Evolutionary conservation across 2,888 invertebrate species (phyloP), one percentile per base, ranked within the genome.

Genomic region (Pollenia amentaria): DNA sequence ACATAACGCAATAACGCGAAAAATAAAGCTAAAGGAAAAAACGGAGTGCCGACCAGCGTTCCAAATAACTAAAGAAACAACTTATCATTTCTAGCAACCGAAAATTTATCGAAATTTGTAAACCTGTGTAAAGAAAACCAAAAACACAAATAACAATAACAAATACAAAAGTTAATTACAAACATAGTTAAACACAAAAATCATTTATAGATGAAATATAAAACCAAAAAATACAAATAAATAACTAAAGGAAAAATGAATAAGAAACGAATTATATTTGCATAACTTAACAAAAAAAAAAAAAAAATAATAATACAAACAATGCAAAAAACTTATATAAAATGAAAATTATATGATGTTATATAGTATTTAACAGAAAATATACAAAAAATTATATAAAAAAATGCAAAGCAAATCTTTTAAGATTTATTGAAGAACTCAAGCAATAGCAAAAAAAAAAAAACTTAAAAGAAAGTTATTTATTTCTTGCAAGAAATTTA

Each of bases 241-340:
- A 14, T 62, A 73, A 62, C 16, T 29, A 48, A 77, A 62, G 44
- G 42, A 87, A 55, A 44, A 29, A 14, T 65, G 60, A 78, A 60
- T 57, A 75, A 75, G 64, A 67, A 44, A 84, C 75, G 81, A 81
- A 88, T 83, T 85, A 81, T 60, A 85, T 85, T 87, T 82, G 73
- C 86, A 79, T 87, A 76, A 46, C 67, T 67, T 69, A 60, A n/a
- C 57, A 62, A 51, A 18, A 65, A 48, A 51, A 16, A 55, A 51
- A 11, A 46, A 75, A 48, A 77, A 48, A 75, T 55, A 84, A 16
- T 69, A 62, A 75, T 70, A 62, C 60, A 79, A 29, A 29, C 29
- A 29, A 6, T 29, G 29, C 29, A 64, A 70, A 51, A 75, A 48
- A 60, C n/a, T 81, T 62, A 53, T 76, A 79, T 51, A 62, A 42